These are phyloP conservation scores for Perizoma affinitatum DNA, from an alignment of 2,888 invertebrate genomes.

Conservation along the genomic window DNA sequence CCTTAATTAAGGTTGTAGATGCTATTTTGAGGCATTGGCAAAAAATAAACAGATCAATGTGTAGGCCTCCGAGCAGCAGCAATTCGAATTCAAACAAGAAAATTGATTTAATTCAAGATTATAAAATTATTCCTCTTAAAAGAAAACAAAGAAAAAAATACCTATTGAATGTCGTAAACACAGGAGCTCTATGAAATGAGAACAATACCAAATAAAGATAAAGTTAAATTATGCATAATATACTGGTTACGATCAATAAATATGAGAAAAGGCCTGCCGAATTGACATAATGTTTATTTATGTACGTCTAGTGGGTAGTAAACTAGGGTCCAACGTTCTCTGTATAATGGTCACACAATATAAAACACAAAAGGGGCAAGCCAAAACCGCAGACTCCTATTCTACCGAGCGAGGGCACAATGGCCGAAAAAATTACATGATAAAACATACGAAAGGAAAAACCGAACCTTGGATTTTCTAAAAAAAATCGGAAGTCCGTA, in stretches of 20 bases:
- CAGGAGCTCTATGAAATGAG: background rate
- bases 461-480: conserved; percentile 26
- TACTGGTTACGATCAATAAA: conserved; percentile 14
- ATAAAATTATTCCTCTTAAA: background rate
- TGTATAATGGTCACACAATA: conserved; percentile 22
- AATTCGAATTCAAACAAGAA: too few relatives aligned
- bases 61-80: too few relatives aligned
- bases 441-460: conserved; percentile 35
- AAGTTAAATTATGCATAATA: conserved; percentile 7
- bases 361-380: conserved; percentile 27
- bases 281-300: background rate
- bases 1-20: too few relatives aligned
- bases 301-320: conserved; percentile 15
- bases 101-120: too few relatives aligned
- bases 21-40: too few relatives aligned
- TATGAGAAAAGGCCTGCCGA: conserved; percentile 2
- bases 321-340: conserved; percentile 22
- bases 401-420: conserved; percentile 32
- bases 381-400: conserved; percentile 31
- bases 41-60: too few relatives aligned
- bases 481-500: conserved; percentile 34
- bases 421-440: conserved; percentile 34
- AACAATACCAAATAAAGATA: conserved; percentile 12
- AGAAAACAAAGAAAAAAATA: background rate
- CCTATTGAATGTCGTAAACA: background rate